Evolutionary conservation across 2,888 invertebrate species (phyloP), one percentile per base, ranked within the genome.

Genomic region (Mongoloraphidia duomilia): DNA sequence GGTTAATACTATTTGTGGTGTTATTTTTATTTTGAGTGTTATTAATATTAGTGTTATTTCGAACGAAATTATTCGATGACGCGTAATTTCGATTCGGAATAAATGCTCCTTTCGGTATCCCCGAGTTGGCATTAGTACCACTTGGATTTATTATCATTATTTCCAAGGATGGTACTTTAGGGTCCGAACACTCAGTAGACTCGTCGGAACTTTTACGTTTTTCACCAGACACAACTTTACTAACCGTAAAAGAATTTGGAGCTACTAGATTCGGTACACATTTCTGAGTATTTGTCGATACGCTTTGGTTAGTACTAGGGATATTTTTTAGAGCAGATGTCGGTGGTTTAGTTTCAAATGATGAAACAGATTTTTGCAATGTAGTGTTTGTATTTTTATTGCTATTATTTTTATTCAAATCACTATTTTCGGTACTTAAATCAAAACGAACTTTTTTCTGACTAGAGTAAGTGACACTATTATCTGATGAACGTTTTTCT

Each of bases 141-240:
- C 33, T 43, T 33, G 48, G 48, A 42, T 59, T 60, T 8, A 63
- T 61, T n/a, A 60, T 45, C 55, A 60, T 61, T 34, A 63, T 63
- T 47, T 63, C 61, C 38, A 63, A 50, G 2, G 61, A 59, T 4
- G 62, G 62, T 9, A 59, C 44, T 52, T 59, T 60, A 37, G 51
- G 56, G 37, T 58, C 59, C 11, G 53, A 48, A 62, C 52, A 37
- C 58, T 61, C 4, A 61, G 63, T 57, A 48, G 39, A 13, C 46
- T 42, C 38, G 44, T 49, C 35, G 44, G 34, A 37, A 49, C 42
- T 34, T 57, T 64, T 67, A 39, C 68, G 56, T 51, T 67, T 68
- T 2, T 59, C 59, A 1, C 64, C 65, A 41, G 59, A 57, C 52
- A 66, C 66, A 26, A 70, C 60, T 61, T 69, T 69, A 46, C 66